These are phyloP conservation scores for Lymantria monacha DNA, from an alignment of 2,888 invertebrate genomes.

Conservation along the genomic window DNA sequence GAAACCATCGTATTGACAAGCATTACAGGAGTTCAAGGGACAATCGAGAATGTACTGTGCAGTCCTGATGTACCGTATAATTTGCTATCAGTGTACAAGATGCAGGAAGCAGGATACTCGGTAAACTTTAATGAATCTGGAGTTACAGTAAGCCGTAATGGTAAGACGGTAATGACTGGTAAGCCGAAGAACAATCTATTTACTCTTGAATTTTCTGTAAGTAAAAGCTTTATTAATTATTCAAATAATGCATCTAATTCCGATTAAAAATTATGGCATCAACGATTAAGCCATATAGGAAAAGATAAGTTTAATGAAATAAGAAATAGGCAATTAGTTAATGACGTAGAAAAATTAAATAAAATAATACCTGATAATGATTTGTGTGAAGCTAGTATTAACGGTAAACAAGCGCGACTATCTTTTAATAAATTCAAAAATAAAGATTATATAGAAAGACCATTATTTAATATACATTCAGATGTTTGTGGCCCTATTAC, in stretches of 20 bases:
- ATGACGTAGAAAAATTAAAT: too few species aligned
- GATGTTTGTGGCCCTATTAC: not conserved
- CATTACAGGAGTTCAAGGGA: slow-evolving; percentile 25
- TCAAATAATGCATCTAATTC: not conserved
- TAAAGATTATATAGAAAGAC: not conserved
- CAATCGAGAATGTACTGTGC: slow-evolving; percentile 29
- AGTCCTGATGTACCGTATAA: slow-evolving; percentile 39
- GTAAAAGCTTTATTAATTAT: too few species aligned
- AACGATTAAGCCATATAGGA: not conserved
- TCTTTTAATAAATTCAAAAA: not conserved
- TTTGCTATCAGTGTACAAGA: slow-evolving; percentile 9
- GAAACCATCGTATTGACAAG: slow-evolving; percentile 35
- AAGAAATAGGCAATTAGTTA: too few species aligned
- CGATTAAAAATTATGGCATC: not conserved
- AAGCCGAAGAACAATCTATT: too few species aligned
- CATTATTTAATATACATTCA: not conserved
- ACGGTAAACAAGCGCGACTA: not conserved
- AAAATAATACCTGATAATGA: not conserved
- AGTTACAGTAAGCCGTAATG: too few species aligned
- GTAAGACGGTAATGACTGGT: too few species aligned
- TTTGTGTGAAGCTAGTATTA: not conserved
- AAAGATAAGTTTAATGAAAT: too few species aligned
- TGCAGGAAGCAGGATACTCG: not conserved
- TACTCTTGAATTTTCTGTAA: too few species aligned
- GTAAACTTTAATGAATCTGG: not conserved